A percentile compares a stretch with the other conserved stretches of the same genome.
These are phyloP conservation scores for Ellobius talpinus DNA, from an alignment of 2,113 vertebrate genomes.

Conservation along the genomic window DNA sequence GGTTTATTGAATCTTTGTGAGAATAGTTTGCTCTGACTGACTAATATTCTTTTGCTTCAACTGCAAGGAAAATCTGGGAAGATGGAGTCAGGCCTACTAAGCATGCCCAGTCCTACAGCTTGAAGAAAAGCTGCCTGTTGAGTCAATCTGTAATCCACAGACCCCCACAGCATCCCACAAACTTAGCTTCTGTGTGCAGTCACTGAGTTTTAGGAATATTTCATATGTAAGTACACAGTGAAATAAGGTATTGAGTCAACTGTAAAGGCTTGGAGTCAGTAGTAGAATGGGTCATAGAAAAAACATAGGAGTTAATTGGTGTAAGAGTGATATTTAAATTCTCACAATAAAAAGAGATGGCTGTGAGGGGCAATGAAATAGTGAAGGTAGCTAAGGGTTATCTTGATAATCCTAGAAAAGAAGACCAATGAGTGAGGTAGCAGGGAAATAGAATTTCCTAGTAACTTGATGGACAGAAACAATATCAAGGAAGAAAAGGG, in stretches of 20 bases:
- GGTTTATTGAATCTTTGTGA: not conserved
- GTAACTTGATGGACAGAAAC: not conserved
- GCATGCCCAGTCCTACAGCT: not conserved
- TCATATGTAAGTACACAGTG: not conserved
- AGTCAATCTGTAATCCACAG: not conserved
- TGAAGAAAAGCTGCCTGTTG: not conserved
- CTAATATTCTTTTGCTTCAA: not conserved
- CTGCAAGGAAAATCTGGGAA: accelerated
- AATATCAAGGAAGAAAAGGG: not conserved
- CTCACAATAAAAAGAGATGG: not conserved
- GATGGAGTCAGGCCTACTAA: not conserved
- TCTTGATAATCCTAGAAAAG: not conserved
- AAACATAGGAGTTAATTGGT: not conserved
- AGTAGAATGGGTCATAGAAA: not conserved
- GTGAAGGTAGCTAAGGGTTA: not conserved
- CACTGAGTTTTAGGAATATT: not conserved
- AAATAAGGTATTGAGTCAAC: not conserved
- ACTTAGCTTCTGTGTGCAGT: not conserved
- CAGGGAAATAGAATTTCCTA: not conserved
- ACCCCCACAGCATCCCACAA: not conserved
- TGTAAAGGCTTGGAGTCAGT: not conserved
- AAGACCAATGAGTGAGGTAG: not conserved
- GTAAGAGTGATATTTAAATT: not conserved
- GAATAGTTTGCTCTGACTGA: not conserved
- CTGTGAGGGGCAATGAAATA: not conserved